These are phyloP conservation scores for Drosophila gunungcola DNA, from an alignment of 1,140 invertebrate species.

Conservation along the genomic window DNA sequence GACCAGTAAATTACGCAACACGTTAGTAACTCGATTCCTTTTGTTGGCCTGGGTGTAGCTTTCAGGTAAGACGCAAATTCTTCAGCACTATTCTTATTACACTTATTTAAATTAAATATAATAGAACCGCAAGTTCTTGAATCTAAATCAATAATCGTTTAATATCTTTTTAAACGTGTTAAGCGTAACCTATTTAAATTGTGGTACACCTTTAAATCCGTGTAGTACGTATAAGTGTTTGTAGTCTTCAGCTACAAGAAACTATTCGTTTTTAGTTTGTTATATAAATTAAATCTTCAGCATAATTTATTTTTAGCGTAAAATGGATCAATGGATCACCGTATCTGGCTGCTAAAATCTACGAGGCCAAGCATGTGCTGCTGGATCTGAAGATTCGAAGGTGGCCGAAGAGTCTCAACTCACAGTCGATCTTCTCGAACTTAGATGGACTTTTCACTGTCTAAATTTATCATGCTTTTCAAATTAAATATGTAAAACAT, in stretches of 20 bases:
- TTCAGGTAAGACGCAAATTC: neutral
- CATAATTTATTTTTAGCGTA: too few species aligned
- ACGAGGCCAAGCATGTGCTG: conserved; percentile 23
- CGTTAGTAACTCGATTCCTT: neutral
- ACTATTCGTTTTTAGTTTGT: too few species aligned
- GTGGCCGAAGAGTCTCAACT: neutral
- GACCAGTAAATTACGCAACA: neutral
- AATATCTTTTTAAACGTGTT: too few species aligned
- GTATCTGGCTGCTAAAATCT: conserved; percentile 16
- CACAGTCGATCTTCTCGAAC: neutral
- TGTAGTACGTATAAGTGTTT: too few species aligned
- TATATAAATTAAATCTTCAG: too few species aligned
- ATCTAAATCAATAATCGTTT: too few species aligned
- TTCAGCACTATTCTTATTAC: too few species aligned
- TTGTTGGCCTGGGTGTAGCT: conserved; percentile 12
- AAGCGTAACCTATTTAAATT: too few species aligned
- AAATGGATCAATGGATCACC: conserved; percentile 7
- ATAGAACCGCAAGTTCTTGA: neutral
- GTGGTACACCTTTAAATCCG: too few species aligned
- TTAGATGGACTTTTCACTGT: neutral
- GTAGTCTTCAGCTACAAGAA: too few species aligned
- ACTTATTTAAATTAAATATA: too few species aligned
- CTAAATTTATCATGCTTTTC: neutral
- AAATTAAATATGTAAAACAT: conserved; percentile 2
- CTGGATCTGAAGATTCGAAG: neutral